phyloP scores from a whole-genome alignment of 2,797 vertebrate genomes.

The Oryzias sinensis region DNA sequence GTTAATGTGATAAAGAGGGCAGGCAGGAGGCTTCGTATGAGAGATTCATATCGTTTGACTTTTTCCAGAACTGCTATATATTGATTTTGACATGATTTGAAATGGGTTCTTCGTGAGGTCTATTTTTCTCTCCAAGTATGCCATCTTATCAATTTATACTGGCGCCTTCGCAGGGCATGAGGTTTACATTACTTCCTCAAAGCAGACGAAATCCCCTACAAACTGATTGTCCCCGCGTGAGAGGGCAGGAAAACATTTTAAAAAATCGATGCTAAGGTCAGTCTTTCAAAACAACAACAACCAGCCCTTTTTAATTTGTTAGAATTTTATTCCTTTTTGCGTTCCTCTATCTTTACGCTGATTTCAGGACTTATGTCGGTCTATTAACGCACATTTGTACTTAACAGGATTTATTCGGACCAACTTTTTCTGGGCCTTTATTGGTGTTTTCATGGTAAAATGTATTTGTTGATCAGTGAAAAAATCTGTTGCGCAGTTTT shows the following conservation, averaged over 20 bases:
- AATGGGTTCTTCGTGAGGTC: conserved; percentile 46
- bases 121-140: conserved; percentile 24
- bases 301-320: background rate
- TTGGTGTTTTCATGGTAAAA: too few species aligned
- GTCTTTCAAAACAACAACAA: conserved; percentile 1
- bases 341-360: background rate
- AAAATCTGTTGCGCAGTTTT: too few species aligned
- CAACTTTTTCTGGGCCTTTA: too few species aligned
- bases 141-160: conserved; percentile 50
- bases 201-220: conserved; percentile 20
- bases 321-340: background rate
- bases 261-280: conserved; percentile 11
- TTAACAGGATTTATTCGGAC: too few species aligned
- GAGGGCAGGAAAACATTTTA: conserved; percentile 13
- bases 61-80: conserved; percentile 33
- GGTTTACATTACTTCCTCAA: conserved; percentile 34
- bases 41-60: conserved; percentile 42
- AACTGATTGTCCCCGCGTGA: conserved; percentile 18
- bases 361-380: background rate
- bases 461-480: too few species aligned
- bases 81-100: conserved; percentile 64
- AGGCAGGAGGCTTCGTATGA: conserved; percentile 28
- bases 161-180: conserved; percentile 16
- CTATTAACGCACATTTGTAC: background rate
- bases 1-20: conserved; percentile 46